A percentile compares a stretch with the other conserved stretches of the same genome.
These are phyloP conservation scores for Darevskia nairensis DNA, from an alignment of 2,797 vertebrate genomes.

Conservation along the genomic window DNA sequence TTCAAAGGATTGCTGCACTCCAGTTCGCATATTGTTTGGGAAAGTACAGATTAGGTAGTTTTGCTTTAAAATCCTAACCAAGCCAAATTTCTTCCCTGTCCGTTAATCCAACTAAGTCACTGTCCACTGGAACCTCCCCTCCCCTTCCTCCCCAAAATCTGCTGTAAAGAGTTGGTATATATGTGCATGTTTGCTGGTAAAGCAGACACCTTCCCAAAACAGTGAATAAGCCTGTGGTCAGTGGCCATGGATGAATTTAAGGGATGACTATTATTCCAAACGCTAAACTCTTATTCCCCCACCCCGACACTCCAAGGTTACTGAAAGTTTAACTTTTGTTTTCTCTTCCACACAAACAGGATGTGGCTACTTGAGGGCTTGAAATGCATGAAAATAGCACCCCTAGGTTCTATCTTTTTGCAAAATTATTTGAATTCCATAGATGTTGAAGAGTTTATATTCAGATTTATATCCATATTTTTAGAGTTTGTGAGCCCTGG, in stretches of 20 bases:
- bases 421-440: not conserved
- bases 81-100: too few species aligned
- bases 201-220: conserved; percentile 7
- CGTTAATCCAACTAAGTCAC: too few species aligned
- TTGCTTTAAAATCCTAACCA: too few species aligned
- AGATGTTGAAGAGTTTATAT: not conserved
- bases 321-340: conserved; percentile 32
- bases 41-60: too few species aligned
- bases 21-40: too few species aligned
- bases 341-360: conserved; percentile 18
- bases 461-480: not conserved
- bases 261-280: conserved; percentile 10
- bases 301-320: not conserved
- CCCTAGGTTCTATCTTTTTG: not conserved
- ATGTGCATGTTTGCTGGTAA: not conserved
- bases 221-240: conserved; percentile 14
- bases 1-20: too few species aligned
- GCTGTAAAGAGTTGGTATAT: not conserved
- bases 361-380: conserved; percentile 15
- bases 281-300: not conserved
- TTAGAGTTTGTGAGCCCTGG: not conserved
- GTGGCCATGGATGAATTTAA: conserved; percentile 17
- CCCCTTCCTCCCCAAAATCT: too few species aligned
- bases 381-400: not conserved
- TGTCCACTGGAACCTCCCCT: too few species aligned